phyloP scores from a whole-genome alignment of 2,888 invertebrate genomes.

The Pristionchus japonicus region DNA sequence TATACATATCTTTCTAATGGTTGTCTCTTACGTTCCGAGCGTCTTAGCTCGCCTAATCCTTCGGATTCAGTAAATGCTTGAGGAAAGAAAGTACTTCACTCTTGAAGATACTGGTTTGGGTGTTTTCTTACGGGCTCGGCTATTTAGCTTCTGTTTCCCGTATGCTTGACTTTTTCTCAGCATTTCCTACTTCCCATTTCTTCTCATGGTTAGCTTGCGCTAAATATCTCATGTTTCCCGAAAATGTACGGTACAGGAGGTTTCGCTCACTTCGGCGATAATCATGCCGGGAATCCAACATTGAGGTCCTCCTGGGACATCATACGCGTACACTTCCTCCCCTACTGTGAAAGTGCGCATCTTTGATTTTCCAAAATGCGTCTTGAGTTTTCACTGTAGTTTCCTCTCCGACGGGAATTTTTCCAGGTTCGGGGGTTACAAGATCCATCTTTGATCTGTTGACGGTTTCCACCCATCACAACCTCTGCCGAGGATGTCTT shows the following conservation, averaged over 20 bases:
- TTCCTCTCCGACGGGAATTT: not conserved
- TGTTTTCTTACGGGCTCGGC: not conserved
- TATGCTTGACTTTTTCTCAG: not conserved
- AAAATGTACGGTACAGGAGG: not conserved
- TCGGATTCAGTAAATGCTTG: not conserved
- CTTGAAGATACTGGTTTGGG: not conserved
- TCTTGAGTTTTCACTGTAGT: not conserved
- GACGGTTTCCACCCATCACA: not conserved
- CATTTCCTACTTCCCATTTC: not conserved
- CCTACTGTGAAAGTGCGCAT: slow-evolving; percentile 28
- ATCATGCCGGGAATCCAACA: not conserved
- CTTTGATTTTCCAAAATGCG: not conserved
- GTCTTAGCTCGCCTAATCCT: not conserved
- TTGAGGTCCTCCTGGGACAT: not conserved
- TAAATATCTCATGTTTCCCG: not conserved
- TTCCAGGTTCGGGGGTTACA: not conserved
- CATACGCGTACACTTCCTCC: slow-evolving; percentile 29
- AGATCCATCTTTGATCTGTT: not conserved
- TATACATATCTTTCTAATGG: not conserved
- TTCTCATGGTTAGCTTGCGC: not conserved
- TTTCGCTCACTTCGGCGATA: not conserved
- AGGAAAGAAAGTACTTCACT: not conserved
- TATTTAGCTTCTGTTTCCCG: not conserved
- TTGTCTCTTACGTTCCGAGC: not conserved
- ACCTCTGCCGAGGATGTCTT: not conserved